Percentiles rank a stretch among this genome's conserved stretches.
phyloP scores from a whole-genome alignment of 2,797 vertebrate genomes.

The Lateolabrax maculatus region DNA sequence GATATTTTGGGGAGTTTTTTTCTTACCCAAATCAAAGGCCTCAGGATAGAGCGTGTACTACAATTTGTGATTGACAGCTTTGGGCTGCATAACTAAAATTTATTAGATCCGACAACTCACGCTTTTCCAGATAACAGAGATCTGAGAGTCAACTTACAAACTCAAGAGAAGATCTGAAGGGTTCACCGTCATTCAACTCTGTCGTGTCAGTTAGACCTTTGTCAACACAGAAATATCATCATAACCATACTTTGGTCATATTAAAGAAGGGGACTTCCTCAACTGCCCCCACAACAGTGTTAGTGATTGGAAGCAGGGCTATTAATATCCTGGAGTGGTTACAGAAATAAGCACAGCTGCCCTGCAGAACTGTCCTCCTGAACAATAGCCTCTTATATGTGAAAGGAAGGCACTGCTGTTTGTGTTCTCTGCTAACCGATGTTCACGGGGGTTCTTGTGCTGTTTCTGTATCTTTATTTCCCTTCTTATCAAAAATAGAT shows the following conservation, averaged over 20 bases:
- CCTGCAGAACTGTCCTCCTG: constrained; percentile 50
- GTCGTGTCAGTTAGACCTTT: constrained; percentile 19
- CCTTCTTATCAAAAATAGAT: constrained; percentile 55
- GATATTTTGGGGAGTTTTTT: background rate
- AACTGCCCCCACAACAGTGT: constrained; percentile 42
- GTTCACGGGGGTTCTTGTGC: constrained; percentile 31
- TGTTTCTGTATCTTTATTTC: constrained; percentile 42
- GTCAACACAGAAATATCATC: constrained; percentile 3
- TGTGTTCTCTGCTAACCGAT: constrained; percentile 16
- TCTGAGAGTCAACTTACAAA: background rate
- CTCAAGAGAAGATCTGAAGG: background rate
- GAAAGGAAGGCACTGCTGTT: constrained; percentile 46
- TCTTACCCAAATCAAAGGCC: background rate
- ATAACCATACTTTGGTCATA: constrained; percentile 25
- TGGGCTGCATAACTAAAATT: too few relatives aligned
- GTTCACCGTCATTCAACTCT: constrained; percentile 10
- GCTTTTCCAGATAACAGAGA: background rate
- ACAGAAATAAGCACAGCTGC: constrained; percentile 72
- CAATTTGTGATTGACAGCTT: background rate
- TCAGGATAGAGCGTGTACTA: background rate
- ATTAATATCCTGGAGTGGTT: constrained; percentile 69
- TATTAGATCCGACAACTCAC: background rate
- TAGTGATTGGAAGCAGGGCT: constrained; percentile 45
- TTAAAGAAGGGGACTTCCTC: constrained; percentile 62
- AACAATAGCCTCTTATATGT: constrained; percentile 75